Percentiles rank a stretch among this genome's conserved stretches.
Conservation (phyloP, 2,113 vertebrate genomes). For the Grammomys dolichurus region DNA sequence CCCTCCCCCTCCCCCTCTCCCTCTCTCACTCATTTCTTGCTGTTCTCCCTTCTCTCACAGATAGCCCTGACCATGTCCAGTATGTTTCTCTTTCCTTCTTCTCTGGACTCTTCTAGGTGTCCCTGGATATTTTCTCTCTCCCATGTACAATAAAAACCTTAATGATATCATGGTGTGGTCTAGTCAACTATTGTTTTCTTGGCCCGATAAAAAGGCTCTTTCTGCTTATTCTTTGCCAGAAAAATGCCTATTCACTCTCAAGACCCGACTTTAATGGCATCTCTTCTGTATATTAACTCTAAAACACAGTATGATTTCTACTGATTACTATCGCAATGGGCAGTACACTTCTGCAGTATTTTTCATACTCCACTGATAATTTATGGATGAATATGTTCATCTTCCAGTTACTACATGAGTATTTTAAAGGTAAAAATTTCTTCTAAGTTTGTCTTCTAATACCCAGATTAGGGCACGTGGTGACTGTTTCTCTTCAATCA, state of each 20-base stretch:
- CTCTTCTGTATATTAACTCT: not conserved
- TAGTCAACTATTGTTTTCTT: not conserved
- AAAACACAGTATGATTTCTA: not conserved
- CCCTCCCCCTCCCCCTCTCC: no score
- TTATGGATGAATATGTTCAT: not conserved
- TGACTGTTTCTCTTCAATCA: slow-evolving; percentile 29
- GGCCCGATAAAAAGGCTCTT: not conserved
- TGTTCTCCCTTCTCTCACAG: not conserved
- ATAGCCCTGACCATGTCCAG: not conserved
- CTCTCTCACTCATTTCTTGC: no score
- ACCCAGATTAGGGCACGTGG: not conserved
- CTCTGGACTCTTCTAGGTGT: not conserved
- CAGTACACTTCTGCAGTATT: not conserved
- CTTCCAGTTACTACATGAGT: not conserved
- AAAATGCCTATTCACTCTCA: not conserved
- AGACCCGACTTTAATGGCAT: not conserved
- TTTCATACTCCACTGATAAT: not conserved
- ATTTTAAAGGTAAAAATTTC: not conserved
- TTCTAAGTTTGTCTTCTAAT: not conserved
- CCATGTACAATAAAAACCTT: not conserved
- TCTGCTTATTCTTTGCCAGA: not conserved
- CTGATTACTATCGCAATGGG: not conserved
- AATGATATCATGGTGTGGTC: not conserved
- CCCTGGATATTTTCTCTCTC: not conserved
- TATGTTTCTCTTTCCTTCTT: not conserved